Conservation (phyloP, 2,113 vertebrate species). For the Cercopithecus mona region DNA sequence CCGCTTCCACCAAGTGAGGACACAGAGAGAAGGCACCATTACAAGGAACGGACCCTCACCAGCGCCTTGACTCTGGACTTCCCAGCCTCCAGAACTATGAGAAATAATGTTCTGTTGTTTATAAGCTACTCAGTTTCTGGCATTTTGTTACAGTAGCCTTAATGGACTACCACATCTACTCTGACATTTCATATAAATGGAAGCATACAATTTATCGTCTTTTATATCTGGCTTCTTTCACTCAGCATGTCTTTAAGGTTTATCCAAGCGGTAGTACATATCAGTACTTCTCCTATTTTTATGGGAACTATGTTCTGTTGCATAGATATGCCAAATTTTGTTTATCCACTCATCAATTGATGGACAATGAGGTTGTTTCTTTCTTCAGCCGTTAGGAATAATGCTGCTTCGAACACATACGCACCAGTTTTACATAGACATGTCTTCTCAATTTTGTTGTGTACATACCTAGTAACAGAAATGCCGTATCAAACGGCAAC, state of each 20-base stretch:
- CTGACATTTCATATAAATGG: background rate
- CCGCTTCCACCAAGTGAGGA: background rate
- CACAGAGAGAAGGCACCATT: background rate
- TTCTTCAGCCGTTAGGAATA: background rate
- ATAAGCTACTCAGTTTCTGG: background rate
- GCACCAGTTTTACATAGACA: background rate
- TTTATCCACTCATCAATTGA: too few species aligned
- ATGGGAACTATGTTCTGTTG: background rate
- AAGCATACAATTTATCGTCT: background rate
- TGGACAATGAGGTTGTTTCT: too few species aligned
- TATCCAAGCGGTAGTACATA: background rate
- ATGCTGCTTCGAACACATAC: background rate
- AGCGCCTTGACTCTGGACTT: background rate
- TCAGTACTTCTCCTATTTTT: background rate
- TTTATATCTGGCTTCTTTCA: background rate
- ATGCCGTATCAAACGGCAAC: background rate
- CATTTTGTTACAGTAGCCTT: background rate
- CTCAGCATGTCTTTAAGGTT: background rate
- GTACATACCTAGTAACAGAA: background rate
- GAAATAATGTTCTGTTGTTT: background rate
- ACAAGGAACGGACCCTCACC: background rate
- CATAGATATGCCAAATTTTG: background rate
- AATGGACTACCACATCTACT: background rate
- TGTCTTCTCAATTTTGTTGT: background rate
- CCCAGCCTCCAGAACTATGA: background rate